Evolutionary conservation across 2,797 vertebrate genomes (phyloP).

Genomic region (Rhodeus uyekii): DNA sequence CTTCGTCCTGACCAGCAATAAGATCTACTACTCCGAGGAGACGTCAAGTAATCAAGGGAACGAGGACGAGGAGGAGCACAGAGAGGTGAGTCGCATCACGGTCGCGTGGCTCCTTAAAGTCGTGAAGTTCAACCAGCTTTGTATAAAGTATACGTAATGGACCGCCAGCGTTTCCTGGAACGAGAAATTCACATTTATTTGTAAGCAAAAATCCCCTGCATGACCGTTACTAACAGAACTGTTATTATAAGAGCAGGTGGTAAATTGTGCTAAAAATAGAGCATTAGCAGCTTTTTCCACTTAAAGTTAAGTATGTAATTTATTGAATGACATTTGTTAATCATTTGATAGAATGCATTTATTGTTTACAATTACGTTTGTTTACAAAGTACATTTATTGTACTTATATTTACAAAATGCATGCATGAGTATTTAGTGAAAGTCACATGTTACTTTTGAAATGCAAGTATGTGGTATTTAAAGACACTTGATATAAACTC

Average conservation of each 20-base stretch:
- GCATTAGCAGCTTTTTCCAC: background rate
- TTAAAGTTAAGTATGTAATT: background rate
- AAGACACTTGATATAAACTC: background rate
- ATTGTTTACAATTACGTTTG: too few species aligned
- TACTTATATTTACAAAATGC: background rate
- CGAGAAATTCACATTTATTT: background rate
- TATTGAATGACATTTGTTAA: background rate
- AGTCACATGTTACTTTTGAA: too few species aligned
- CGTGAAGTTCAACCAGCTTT: too few species aligned
- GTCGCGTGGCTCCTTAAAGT: too few species aligned
- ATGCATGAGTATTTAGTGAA: too few species aligned
- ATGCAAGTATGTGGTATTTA: background rate
- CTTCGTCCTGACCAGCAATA: constrained; percentile 96
- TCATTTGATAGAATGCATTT: background rate
- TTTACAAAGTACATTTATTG: too few species aligned
- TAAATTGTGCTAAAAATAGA: background rate
- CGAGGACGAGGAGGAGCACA: constrained; percentile 96
- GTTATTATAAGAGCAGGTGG: background rate
- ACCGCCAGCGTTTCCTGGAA: too few species aligned
- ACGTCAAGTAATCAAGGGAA: constrained; percentile 91
- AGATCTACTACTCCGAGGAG: constrained; percentile 98
- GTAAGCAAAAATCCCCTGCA: too few species aligned
- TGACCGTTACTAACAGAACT: background rate
- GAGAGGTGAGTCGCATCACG: too few species aligned
- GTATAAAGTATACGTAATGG: too few species aligned